A percentile compares a stretch with the other conserved stretches of the same genome.
Conservation (phyloP, 2,888 invertebrate species). For the Drosophila anomalata region DNA sequence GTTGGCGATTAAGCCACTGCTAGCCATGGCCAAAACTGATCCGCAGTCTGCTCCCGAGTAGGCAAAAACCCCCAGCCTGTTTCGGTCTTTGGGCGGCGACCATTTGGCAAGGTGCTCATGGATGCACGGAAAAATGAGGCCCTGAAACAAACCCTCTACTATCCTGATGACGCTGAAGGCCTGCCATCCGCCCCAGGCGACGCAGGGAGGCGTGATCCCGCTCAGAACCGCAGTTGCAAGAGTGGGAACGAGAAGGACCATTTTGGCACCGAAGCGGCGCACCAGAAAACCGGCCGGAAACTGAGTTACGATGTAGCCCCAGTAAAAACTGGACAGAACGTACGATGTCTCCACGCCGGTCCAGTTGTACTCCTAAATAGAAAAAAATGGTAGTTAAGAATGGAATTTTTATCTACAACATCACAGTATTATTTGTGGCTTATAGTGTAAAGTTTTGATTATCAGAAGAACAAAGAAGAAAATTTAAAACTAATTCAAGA, state of each 20-base stretch:
- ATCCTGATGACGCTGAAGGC: slow-evolving; percentile 86
- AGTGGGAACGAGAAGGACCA: slow-evolving; percentile 86
- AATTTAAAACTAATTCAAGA: too few relatives aligned
- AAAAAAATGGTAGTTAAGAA: background rate
- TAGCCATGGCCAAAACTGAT: slow-evolving; percentile 86
- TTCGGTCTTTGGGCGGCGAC: slow-evolving; percentile 87
- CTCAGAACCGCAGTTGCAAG: slow-evolving; percentile 87
- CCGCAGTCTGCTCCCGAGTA: slow-evolving; percentile 87
- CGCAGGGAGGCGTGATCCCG: slow-evolving; percentile 87
- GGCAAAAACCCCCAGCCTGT: slow-evolving; percentile 85
- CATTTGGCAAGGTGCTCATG: slow-evolving; percentile 88
- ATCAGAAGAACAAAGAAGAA: too few relatives aligned
- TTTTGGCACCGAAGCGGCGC: slow-evolving; percentile 88
- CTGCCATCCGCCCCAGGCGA: slow-evolving; percentile 87
- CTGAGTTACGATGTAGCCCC: slow-evolving; percentile 88
- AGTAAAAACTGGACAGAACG: slow-evolving; percentile 90
- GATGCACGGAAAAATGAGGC: slow-evolving; percentile 87
- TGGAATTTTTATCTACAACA: too few relatives aligned
- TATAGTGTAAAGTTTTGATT: too few relatives aligned
- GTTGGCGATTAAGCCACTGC: slow-evolving; percentile 87
- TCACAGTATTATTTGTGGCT: too few relatives aligned
- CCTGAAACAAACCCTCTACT: slow-evolving; percentile 88
- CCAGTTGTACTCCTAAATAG: slow-evolving; percentile 81
- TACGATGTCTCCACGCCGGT: slow-evolving; percentile 85
- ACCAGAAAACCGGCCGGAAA: slow-evolving; percentile 87